Percentiles rank a stretch among this genome's conserved stretches.
Evolutionary conservation across 2,797 vertebrate genomes (phyloP).

Genomic region (Orientallactaga sibirica): DNA sequence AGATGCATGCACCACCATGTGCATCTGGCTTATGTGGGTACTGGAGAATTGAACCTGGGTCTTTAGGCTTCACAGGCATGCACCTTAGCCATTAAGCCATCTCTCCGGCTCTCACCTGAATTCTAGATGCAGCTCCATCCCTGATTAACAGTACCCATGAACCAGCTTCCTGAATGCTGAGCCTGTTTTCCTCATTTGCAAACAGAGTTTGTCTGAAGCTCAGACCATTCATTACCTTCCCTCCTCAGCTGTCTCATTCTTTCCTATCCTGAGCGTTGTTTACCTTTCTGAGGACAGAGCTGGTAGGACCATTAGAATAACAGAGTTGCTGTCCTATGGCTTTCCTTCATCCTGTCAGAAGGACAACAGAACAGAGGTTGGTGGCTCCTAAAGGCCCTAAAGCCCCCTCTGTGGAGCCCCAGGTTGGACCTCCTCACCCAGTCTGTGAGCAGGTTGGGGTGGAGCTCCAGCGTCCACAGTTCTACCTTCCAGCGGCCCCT

Average conservation of each 20-base stretch:
- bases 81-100: too few species aligned
- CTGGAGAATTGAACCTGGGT: too few species aligned
- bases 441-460: background rate
- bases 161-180: background rate
- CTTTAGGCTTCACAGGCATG: too few species aligned
- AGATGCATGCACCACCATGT: too few species aligned
- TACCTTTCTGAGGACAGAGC: background rate
- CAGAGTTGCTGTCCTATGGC: background rate
- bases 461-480: background rate
- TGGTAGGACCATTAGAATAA: fast-evolving
- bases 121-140: background rate
- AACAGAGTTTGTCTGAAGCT: background rate
- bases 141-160: background rate
- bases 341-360: background rate
- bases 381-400: background rate
- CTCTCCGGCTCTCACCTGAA: too few species aligned
- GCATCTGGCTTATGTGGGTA: too few species aligned
- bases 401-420: too few species aligned
- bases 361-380: background rate
- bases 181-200: conserved; percentile 11
- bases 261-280: background rate
- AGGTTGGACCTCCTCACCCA: background rate
- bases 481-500: background rate
- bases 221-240: fast-evolving
- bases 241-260: background rate